These are phyloP conservation scores for Dendroctonus valens DNA, from an alignment of 1,140 invertebrate genomes.

Conservation along the genomic window DNA sequence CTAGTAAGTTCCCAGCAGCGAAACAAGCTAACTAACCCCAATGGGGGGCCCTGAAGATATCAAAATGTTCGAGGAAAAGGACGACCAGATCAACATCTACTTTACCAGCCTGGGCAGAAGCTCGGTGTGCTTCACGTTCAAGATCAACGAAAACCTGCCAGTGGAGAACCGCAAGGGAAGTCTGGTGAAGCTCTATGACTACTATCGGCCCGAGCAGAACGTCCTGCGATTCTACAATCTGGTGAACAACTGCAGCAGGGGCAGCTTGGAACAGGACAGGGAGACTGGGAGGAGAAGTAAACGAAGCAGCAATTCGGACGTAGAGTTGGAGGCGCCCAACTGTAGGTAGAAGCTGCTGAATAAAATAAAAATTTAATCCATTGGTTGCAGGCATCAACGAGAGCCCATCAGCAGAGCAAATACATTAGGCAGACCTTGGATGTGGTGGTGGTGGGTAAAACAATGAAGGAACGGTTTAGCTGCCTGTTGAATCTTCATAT, in stretches of 20 bases:
- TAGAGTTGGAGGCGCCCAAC: too few relatives aligned
- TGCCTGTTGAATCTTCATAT: too few relatives aligned
- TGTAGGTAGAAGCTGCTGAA: too few relatives aligned
- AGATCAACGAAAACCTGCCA: conserved; percentile 47
- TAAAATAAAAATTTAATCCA: too few relatives aligned
- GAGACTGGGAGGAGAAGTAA: background rate
- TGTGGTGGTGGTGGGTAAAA: too few relatives aligned
- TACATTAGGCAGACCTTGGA: too few relatives aligned
- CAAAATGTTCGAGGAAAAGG: conserved; percentile 55
- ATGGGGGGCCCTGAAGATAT: conserved; percentile 47
- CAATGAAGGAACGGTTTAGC: too few relatives aligned
- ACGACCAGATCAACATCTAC: conserved; percentile 53
- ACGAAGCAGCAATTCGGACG: background rate
- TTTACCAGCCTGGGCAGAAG: conserved; percentile 52
- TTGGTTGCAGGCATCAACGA: too few relatives aligned
- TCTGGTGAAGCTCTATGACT: conserved; percentile 66
- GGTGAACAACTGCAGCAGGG: conserved; percentile 23
- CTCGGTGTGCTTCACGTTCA: conserved; percentile 53
- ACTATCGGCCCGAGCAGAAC: conserved; percentile 60
- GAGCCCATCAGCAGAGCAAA: too few relatives aligned
- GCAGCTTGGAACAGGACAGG: background rate
- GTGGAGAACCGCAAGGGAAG: conserved; percentile 49
- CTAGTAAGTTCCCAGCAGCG: background rate
- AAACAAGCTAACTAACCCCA: background rate
- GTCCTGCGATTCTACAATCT: conserved; percentile 42